Evolutionary conservation across 2,113 vertebrate genomes (phyloP), one percentile per base, ranked within the genome.

Genomic region (Hippoglossus stenolepis): DNA sequence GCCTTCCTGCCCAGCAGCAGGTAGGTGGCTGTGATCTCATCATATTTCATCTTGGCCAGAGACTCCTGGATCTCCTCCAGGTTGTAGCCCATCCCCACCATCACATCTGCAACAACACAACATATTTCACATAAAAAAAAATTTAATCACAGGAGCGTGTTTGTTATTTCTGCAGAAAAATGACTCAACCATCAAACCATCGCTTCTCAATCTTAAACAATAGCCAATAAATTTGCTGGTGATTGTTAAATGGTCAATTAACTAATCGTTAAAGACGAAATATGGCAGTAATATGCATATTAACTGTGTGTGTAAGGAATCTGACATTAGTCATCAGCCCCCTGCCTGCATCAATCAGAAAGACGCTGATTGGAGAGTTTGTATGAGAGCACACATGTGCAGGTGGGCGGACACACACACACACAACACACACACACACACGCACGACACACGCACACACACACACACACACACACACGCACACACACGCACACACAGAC

Each of bases 51-150:
- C 94, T 98, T 98, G 90, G 96, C 96, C 91, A 99, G 95, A 67
- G 98, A 99, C 79, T 99, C 98, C 81, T 98, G 96, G 93, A 99
- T 99, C 93, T 98, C 96, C 75, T 99, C 98, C 93, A 95, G 95
- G 85, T 96, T 97, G 91, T 97, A 99, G 88, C 98, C 98, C 97
- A 99, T 99, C 87, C 97, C 97, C 83, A 99, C 96, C 96, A 99
- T 99, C 86, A 98, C 97, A 67, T 99, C 98, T 99, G 92, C 75
- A 94, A 92, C 43, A 0, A 79, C 15, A 79, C 10, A 70, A 64
- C 1, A 70, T 18, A 15, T 13, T 45, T 20, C 5, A 1, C 5
- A 3, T 26, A 31, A 31, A 31, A 5, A 60, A 5, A 3, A 13
- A n/a, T n/a, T n/a, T n/a, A n/a, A n/a, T 35, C 17, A 35, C 28